Evolutionary conservation across 2,113 vertebrate genomes (phyloP).

Genomic region (Scopus umbretta): DNA sequence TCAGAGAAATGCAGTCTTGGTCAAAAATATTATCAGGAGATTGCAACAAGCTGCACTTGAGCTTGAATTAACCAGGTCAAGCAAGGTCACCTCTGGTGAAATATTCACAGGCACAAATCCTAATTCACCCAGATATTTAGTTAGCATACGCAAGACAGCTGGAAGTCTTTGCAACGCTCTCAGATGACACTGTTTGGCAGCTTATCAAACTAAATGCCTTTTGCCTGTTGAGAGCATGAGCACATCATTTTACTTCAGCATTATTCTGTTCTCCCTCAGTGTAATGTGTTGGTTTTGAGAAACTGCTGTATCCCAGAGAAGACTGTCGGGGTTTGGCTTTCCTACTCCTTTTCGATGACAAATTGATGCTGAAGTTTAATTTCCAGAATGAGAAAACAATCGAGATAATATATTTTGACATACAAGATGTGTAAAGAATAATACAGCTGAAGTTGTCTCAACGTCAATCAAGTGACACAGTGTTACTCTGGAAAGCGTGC

Average conservation of each 20-base stretch:
- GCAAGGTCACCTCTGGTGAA: conserved; percentile 12
- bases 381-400: neutral
- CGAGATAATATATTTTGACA: neutral
- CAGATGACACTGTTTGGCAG: conserved; percentile 21
- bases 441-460: neutral
- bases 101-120: neutral
- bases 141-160: neutral
- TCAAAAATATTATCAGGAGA: neutral
- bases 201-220: conserved; percentile 21
- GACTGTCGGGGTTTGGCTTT: neutral
- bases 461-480: neutral
- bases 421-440: neutral
- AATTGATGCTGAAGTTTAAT: neutral
- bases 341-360: neutral
- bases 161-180: conserved; percentile 1
- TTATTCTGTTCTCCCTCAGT: neutral
- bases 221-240: neutral
- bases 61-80: neutral
- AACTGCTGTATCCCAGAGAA: neutral
- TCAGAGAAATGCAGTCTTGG: neutral
- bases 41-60: neutral
- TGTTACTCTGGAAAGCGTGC: neutral
- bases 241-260: neutral
- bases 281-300: neutral
- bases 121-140: neutral